A percentile compares a stretch with the other conserved stretches of the same genome.
These are phyloP conservation scores for Drosophila sucinea DNA, from an alignment of 1,140 invertebrate genomes.

Conservation along the genomic window DNA sequence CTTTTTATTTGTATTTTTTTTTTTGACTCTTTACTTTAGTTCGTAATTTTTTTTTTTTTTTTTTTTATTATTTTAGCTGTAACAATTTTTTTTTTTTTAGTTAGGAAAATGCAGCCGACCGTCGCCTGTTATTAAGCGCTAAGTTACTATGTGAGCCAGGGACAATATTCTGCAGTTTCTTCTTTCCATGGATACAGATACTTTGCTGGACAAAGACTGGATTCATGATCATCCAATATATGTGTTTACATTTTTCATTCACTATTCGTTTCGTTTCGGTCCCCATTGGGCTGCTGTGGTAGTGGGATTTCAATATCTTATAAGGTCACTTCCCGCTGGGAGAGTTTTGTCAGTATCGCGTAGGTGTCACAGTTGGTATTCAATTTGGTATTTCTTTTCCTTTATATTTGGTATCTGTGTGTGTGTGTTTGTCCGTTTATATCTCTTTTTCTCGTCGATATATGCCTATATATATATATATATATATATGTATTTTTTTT, in stretches of 20 bases:
- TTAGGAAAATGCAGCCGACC: too few species aligned
- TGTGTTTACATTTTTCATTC: background rate
- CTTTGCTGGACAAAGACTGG: background rate
- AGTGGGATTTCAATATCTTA: background rate
- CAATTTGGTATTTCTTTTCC: conserved; percentile 6
- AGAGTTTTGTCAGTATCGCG: background rate
- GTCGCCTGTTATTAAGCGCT: too few species aligned
- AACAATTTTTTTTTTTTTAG: too few species aligned
- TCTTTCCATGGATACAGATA: too few species aligned
- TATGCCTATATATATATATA: too few species aligned
- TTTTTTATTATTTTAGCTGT: too few species aligned
- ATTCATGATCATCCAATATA: background rate
- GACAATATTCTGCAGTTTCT: too few species aligned
- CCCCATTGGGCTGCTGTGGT: background rate
- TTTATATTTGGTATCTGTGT: background rate
- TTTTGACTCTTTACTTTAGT: too few species aligned
- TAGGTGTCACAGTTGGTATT: conserved; percentile 10
- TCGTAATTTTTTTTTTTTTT: too few species aligned
- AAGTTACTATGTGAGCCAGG: too few species aligned
- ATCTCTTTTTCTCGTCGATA: conserved; percentile 45
- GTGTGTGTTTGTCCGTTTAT: conserved; percentile 31
- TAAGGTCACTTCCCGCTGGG: conserved; percentile 7
- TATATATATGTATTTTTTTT: conserved; percentile 22
- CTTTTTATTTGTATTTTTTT: too few species aligned
- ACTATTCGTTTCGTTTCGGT: background rate